A percentile compares a stretch with the other conserved stretches of the same genome.
Evolutionary conservation across 2,113 vertebrate genomes (phyloP).

Genomic region (Ictalurus furcatus): DNA sequence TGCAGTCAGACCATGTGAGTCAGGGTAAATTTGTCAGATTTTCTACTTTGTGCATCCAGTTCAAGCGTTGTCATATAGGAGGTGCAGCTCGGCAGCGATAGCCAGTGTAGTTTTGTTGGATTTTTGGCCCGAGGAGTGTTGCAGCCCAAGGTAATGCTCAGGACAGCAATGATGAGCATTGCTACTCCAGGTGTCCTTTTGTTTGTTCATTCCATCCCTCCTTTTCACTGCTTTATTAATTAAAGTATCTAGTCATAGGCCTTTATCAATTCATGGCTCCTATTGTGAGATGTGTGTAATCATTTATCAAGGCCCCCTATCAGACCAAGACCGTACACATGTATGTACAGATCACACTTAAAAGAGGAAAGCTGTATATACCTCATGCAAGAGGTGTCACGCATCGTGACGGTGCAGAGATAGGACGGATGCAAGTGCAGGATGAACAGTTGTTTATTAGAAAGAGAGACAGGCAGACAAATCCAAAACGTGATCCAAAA

Average conservation of each 20-base stretch:
- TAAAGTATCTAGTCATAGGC: slow-evolving; percentile 52
- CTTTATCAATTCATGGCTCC: slow-evolving; percentile 43
- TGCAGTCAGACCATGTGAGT: slow-evolving; percentile 39
- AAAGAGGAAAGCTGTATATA: neutral
- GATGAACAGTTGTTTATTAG: too few relatives aligned
- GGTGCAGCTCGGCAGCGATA: slow-evolving; percentile 42
- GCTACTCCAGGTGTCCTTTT: slow-evolving; percentile 8
- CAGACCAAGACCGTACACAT: neutral
- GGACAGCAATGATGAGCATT: slow-evolving; percentile 37
- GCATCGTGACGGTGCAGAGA: too few relatives aligned
- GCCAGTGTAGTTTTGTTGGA: slow-evolving; percentile 43
- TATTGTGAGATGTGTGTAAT: neutral
- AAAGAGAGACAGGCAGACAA: too few relatives aligned
- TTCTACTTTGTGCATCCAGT: slow-evolving; percentile 33
- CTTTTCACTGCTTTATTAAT: slow-evolving; percentile 47
- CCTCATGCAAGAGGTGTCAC: neutral
- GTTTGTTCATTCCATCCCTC: slow-evolving; percentile 18
- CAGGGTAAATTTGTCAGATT: slow-evolving; percentile 46
- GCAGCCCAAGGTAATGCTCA: slow-evolving; percentile 38
- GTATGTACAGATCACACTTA: neutral
- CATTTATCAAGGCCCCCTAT: slow-evolving; percentile 7
- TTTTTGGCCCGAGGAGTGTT: slow-evolving; percentile 36
- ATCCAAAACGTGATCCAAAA: too few relatives aligned
- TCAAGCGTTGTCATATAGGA: slow-evolving; percentile 7
- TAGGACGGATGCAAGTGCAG: too few relatives aligned